A percentile compares a stretch with the other conserved stretches of the same genome.
phyloP scores from a whole-genome alignment of 2,888 invertebrate species.

The Scaptodrosophila latifasciaeformis region DNA sequence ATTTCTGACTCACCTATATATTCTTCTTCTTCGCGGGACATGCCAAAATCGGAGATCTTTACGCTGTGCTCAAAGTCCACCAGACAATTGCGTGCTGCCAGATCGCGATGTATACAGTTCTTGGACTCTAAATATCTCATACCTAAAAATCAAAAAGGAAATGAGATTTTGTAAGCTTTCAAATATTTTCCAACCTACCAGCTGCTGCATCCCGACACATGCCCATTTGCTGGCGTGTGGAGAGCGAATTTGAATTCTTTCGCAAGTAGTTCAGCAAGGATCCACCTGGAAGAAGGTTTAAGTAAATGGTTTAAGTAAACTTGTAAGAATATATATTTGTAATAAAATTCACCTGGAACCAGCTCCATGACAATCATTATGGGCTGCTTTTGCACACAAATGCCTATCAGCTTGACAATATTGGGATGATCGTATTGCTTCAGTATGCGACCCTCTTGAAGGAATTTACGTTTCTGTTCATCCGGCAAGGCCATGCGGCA shows the following conservation, averaged over 20 bases:
- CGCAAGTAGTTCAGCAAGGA: constrained; percentile 92
- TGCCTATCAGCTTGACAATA: constrained; percentile 96
- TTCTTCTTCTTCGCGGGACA: constrained; percentile 97
- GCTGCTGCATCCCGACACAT: constrained; percentile 97
- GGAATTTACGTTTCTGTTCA: constrained; percentile 93
- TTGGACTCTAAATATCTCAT: constrained; percentile 97
- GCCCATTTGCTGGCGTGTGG: constrained; percentile 82
- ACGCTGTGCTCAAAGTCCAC: constrained; percentile 87
- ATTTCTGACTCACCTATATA: constrained; percentile 79
- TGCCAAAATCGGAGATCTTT: constrained; percentile 98
- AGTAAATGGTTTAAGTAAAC: neutral
- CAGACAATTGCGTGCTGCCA: constrained; percentile 93
- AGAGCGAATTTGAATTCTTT: constrained; percentile 82
- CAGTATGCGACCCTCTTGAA: constrained; percentile 95
- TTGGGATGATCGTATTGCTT: constrained; percentile 98
- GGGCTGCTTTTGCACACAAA: constrained; percentile 97
- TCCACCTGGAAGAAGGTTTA: constrained; percentile 87
- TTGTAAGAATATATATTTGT: neutral
- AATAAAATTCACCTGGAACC: constrained; percentile 78
- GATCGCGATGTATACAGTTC: constrained; percentile 96
- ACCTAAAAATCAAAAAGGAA: constrained; percentile 56
- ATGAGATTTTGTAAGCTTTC: neutral
- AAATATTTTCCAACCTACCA: constrained; percentile 75
- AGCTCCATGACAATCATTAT: constrained; percentile 99
- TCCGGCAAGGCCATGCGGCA: constrained; percentile 95